phyloP scores from a whole-genome alignment of 2,113 vertebrate species.

The Alexandromys fortis region DNA sequence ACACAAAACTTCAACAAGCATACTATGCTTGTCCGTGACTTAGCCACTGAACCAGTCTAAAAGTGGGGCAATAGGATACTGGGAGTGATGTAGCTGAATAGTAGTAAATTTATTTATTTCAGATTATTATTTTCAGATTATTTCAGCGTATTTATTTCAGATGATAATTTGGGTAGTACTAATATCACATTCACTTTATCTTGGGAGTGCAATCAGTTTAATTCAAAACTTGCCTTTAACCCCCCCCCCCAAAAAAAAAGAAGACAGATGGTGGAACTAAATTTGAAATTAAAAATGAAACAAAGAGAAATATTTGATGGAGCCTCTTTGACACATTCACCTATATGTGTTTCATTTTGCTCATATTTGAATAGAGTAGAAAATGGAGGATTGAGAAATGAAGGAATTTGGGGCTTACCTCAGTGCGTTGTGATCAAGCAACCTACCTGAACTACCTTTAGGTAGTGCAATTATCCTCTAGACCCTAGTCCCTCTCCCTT shows the following conservation, averaged over 20 bases:
- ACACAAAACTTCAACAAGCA: not conserved
- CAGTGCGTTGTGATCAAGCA: not conserved
- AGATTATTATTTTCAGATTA: no score
- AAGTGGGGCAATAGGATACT: accelerated
- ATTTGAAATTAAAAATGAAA: not conserved
- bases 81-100: accelerated
- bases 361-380: not conserved
- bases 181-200: not conserved
- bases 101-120: no score
- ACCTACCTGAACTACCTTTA: not conserved
- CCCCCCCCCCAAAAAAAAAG: not conserved
- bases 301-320: not conserved
- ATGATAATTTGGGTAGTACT: not conserved
- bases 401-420: not conserved
- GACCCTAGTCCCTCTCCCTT: not conserved
- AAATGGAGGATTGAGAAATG: not conserved
- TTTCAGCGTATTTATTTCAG: no score
- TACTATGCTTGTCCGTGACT: no score
- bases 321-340: not conserved
- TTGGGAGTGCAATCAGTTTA: not conserved
- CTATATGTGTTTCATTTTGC: not conserved
- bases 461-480: not conserved
- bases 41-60: not conserved
- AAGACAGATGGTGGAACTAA: not conserved
- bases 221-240: not conserved